A percentile compares a stretch with the other conserved stretches of the same genome.
Evolutionary conservation across 2,888 invertebrate genomes (phyloP).

Genomic region (Meghimatium bilineatum): DNA sequence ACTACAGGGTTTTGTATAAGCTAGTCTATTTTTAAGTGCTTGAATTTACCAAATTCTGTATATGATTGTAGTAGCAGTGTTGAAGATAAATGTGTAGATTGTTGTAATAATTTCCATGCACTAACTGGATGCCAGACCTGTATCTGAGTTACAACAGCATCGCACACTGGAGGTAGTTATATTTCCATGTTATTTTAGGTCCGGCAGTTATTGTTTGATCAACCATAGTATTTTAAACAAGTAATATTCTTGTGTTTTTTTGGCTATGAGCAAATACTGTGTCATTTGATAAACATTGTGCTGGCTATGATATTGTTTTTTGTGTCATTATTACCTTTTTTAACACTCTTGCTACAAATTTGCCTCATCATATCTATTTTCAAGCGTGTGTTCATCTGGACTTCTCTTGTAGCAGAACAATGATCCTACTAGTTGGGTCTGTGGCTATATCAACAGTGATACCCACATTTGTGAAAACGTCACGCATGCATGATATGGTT

Average conservation of each 20-base stretch:
- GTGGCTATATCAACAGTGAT: too few relatives aligned
- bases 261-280: not conserved
- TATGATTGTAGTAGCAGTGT: not conserved
- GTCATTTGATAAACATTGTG: conserved; percentile 20
- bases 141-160: not conserved
- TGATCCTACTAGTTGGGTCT: too few relatives aligned
- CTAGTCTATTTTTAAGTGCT: not conserved
- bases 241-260: not conserved
- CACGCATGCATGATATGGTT: too few relatives aligned
- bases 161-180: not conserved
- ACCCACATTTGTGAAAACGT: too few relatives aligned
- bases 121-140: not conserved
- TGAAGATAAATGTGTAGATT: not conserved
- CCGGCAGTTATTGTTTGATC: not conserved
- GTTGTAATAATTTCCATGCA: not conserved
- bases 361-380: not conserved
- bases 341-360: not conserved
- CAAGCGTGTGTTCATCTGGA: too few relatives aligned
- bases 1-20: not conserved
- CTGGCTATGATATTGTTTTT: not conserved
- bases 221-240: not conserved
- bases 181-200: not conserved
- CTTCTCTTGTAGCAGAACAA: too few relatives aligned
- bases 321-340: not conserved
- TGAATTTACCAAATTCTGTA: not conserved